Evolutionary conservation across 2,797 vertebrate genomes (phyloP).

Genomic region (Poeciliopsis presidionis): DNA sequence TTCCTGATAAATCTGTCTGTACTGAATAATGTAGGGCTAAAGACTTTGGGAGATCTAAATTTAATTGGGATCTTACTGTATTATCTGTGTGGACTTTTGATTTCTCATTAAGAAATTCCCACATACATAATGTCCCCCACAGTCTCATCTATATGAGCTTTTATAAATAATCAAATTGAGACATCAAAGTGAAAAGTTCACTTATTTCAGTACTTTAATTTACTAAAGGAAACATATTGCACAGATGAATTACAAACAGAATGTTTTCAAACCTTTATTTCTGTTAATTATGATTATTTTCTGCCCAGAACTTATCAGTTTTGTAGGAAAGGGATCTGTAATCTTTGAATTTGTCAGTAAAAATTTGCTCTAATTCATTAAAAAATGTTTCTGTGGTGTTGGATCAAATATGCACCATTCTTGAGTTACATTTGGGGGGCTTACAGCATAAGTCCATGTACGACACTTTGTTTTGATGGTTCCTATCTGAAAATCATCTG

Average conservation of each 20-base stretch:
- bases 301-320: not conserved
- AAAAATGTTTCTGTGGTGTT: not conserved
- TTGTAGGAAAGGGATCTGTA: not conserved
- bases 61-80: conserved; percentile 25
- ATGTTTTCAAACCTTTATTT: no score
- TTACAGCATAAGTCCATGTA: not conserved
- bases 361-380: not conserved
- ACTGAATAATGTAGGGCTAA: conserved; percentile 53
- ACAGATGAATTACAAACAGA: not conserved
- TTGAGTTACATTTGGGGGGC: not conserved
- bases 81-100: not conserved
- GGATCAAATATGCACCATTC: not conserved
- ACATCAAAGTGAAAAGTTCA: not conserved
- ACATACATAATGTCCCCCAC: not conserved
- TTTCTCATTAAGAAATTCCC: conserved; percentile 13
- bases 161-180: not conserved
- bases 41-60: conserved; percentile 8
- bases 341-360: not conserved
- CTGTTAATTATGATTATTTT: not conserved
- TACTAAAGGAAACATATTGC: not conserved
- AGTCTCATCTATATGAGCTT: not conserved
- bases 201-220: not conserved
- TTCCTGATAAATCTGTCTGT: conserved; percentile 22
- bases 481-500: not conserved
- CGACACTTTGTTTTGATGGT: not conserved